A percentile compares a stretch with the other conserved stretches of the same genome.
Evolutionary conservation across 2,113 vertebrate species (phyloP).

Genomic region (Gulo gulo): DNA sequence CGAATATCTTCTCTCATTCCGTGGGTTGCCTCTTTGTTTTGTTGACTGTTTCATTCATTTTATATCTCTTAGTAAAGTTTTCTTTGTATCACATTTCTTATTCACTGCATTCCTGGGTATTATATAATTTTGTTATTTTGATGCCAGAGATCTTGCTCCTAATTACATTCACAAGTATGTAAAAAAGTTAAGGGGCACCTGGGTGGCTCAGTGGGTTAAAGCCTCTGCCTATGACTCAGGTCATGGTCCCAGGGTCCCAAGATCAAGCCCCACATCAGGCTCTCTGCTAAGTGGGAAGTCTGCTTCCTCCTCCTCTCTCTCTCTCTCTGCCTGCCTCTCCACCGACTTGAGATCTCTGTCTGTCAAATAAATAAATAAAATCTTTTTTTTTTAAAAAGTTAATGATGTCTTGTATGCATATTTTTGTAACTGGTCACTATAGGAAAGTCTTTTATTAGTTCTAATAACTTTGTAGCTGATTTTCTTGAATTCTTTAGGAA

Average conservation of each 20-base stretch:
- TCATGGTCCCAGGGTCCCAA: no score
- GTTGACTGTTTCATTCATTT: background rate
- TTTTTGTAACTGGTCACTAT: background rate
- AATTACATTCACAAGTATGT: background rate
- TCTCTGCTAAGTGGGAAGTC: no score
- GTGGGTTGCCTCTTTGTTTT: no score
- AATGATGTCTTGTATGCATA: background rate
- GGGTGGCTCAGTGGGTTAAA: no score
- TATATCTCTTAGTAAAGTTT: background rate
- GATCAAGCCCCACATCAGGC: no score
- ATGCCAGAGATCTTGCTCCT: background rate
- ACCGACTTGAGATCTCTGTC: no score
- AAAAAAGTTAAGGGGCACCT: background rate
- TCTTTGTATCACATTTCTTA: background rate
- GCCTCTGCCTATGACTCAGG: no score
- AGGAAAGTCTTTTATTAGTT: slow-evolving; percentile 1
- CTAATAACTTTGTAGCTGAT: background rate
- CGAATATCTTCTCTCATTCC: no score
- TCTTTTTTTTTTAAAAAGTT: background rate
- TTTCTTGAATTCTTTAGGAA: background rate
- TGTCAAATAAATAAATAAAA: no score
- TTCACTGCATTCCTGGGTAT: background rate
- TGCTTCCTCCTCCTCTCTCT: no score
- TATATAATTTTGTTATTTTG: background rate
- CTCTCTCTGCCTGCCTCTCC: no score